phyloP scores from a whole-genome alignment of 2,888 invertebrate species.

The Dorcus hopei region DNA sequence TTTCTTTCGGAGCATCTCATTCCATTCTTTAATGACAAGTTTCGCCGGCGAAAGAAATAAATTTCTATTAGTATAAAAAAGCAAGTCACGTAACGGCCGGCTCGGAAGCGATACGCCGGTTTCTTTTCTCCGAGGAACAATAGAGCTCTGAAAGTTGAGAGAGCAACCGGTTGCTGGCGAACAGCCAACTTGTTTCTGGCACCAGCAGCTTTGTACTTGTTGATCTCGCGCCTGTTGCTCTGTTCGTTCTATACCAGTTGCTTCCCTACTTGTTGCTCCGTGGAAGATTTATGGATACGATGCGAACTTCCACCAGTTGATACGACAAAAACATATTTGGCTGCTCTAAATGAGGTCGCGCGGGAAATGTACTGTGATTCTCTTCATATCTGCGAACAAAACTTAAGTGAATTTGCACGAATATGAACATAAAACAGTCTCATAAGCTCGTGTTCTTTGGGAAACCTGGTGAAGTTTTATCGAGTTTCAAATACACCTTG shows the following conservation, averaged over 20 bases:
- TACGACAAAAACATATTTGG: constrained; percentile 3
- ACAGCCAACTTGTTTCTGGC: constrained; percentile 18
- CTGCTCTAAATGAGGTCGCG: neutral
- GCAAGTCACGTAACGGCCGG: constrained; percentile 12
- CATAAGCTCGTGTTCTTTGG: too few species aligned
- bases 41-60: constrained; percentile 14
- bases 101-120: constrained; percentile 9
- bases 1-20: neutral
- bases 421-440: too few species aligned
- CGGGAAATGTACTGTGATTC: too few species aligned
- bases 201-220: constrained; percentile 32
- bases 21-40: constrained; percentile 3
- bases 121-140: constrained; percentile 15
- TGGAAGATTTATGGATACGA: constrained; percentile 11
- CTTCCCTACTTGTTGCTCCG: constrained; percentile 35
- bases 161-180: constrained; percentile 32
- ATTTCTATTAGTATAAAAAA: constrained; percentile 15
- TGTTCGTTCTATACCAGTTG: constrained; percentile 32
- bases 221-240: constrained; percentile 32
- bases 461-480: too few species aligned
- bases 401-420: too few species aligned
- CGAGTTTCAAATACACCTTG: too few species aligned
- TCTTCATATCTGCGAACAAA: too few species aligned
- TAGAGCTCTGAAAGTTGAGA: constrained; percentile 12
- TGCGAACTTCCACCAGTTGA: constrained; percentile 14